Conservation (phyloP, 2,888 invertebrate species). For the Oasisia sp. region DNA sequence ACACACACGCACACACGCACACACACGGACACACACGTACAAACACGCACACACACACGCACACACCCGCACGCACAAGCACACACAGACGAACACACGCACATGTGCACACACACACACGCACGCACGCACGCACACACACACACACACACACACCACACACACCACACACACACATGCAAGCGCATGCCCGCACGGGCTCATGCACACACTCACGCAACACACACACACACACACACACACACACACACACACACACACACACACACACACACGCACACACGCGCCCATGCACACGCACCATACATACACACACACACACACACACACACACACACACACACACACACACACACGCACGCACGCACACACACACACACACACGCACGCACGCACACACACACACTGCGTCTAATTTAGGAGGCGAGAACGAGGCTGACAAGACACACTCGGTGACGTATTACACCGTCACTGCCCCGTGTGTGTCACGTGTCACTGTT, state of each 20-base stretch:
- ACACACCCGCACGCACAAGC: not conserved
- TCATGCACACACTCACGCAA: slow-evolving; percentile 14
- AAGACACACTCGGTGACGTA: not conserved
- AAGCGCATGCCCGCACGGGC: too few relatives aligned
- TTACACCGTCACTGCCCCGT: not conserved
- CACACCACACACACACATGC: slow-evolving; percentile 26
- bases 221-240: slow-evolving; percentile 27
- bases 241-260: slow-evolving; percentile 26
- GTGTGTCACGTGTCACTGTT: not conserved
- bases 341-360: too few relatives aligned
- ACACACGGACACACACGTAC: not conserved
- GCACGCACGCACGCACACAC: too few relatives aligned
- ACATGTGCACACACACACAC: not conserved
- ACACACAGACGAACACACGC: not conserved
- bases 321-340: not conserved
- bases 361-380: too few relatives aligned
- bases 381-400: too few relatives aligned
- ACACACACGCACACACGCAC: too few relatives aligned
- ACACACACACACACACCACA: not conserved
- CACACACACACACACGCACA: too few relatives aligned
- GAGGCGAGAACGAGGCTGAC: too few relatives aligned
- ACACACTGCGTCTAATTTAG: too few relatives aligned
- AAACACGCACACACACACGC: not conserved
- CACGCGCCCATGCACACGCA: too few relatives aligned
- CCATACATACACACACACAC: not conserved